Evolutionary conservation across 2,797 vertebrate species (phyloP), one percentile per base, ranked within the genome.

Genomic region (Spinus olivaceus): DNA sequence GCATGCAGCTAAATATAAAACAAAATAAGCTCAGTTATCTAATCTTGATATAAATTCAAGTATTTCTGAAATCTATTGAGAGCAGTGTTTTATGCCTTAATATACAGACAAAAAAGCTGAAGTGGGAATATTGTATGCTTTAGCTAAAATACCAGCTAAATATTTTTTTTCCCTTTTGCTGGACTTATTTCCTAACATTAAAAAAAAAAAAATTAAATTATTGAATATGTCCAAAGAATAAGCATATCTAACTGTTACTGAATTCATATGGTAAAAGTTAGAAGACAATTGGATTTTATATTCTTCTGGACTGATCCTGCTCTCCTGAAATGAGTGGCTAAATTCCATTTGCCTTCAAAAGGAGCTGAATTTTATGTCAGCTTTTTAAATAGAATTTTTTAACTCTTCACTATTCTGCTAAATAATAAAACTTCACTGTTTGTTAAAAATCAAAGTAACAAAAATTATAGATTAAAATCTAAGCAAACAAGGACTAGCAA

Each of bases 1-100:
- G 77, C 70, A 84, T 72, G 73, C 33, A 93, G 84, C 84, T 96
- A 95, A 96, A 96, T 94, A 92, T 88, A 92, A 94, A 94, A 67
- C 77, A 83, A 93, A 95, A 93, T 56, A 86, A 95, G 70, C 25
- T 81, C 30, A 70, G 44, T 91, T 96, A 89, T 89, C 77, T 90
- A 93, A 96, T 93, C 83, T 51, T 61, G 81, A 85, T 88, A 94
- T 93, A 76, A 84, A 95, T 77, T 73, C 49, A 94, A 91, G 85
- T 84, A 91, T 80, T 93, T 92, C n/a, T 86, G 59, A 54, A 78
- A 94, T 90, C 65, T 51, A 63, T 79, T 95, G 92, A 89, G 42
- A 88, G 49, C 15, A 90, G 49, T 69, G 37, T 50, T 88, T 93
- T 81, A 42, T 93, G 47, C 28, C 79, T 83, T 90, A 44, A 93